Evolutionary conservation across 2,113 vertebrate genomes (phyloP), one percentile per base, ranked within the genome.

Genomic region (Rutilus rutilus): DNA sequence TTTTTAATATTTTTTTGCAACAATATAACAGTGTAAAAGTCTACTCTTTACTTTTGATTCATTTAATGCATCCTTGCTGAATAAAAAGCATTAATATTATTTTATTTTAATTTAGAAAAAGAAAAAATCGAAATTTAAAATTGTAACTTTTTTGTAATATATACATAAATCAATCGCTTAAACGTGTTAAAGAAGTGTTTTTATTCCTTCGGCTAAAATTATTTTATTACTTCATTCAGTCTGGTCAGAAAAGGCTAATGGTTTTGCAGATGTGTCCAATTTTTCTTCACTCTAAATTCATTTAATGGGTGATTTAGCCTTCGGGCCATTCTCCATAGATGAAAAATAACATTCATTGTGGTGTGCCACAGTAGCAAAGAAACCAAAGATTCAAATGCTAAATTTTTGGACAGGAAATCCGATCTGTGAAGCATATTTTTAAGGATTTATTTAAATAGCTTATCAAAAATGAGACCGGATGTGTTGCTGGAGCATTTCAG

Each of bases 271-370:
- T 2, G 19, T 69, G 12, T 85, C 27, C 36, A 54, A 88, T 65
- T 81, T 81, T 69, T 54, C 36, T 86, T 77, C 25, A 64, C 52
- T 89, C 81, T 57, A 86, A 88, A 90, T 57, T 79, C 73, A 85
- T 89, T 88, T 87, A 91, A 91, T 90, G 85, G 87, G 86, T 47
- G 52, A 45, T 77, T 77, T 80, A 71, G 59, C 50, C 21, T 57
- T 75, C 50, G 60, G 3, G 59, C 78, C 33, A 33, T 74, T 80
- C 57, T 64, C 17, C 25, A 80, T 12, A 21, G 2, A 21, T 45
- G 9, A 59, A 67, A 81, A 42, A 73, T 25, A 15, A 25, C 57
- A 27, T 64, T 14, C n/a, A 80, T 62, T 81, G 8, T 19, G 3
- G 30, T 27, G 30, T 78, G 23, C 77, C 54, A 60, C 23, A 75